A percentile compares a stretch with the other conserved stretches of the same genome.
phyloP scores from a whole-genome alignment of 53 echinoderm and acorn worm species.

The Arbacia lixula region DNA sequence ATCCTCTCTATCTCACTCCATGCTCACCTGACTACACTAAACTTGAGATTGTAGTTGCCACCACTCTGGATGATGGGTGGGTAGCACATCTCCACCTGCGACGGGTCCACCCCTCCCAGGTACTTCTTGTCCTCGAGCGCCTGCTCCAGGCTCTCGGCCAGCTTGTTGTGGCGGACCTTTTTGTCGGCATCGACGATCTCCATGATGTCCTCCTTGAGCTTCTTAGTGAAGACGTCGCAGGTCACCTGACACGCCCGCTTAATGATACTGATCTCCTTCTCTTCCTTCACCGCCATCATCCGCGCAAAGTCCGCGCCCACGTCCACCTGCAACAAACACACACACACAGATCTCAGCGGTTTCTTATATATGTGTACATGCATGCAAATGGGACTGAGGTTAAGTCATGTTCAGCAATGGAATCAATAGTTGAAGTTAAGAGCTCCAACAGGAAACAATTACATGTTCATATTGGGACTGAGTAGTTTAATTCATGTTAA shows the following conservation, averaged over 20 bases:
- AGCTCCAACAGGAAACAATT: neutral
- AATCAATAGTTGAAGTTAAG: too few species aligned
- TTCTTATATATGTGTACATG: neutral
- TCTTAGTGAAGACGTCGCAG: constrained; percentile 97
- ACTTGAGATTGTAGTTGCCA: constrained; percentile 98
- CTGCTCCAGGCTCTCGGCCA: constrained; percentile 89
- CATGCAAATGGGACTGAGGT: neutral
- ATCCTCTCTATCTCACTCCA: neutral
- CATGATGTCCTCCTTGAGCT: constrained; percentile 97
- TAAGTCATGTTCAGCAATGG: neutral
- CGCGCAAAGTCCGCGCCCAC: constrained; percentile 80
- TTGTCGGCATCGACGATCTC: constrained; percentile 97
- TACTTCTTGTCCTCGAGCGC: constrained; percentile 97
- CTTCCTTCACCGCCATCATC: constrained; percentile 96
- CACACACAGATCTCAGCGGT: neutral
- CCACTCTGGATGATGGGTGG: constrained; percentile 99
- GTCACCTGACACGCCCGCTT: constrained; percentile 96
- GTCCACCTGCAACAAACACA: constrained; percentile 64
- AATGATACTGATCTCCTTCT: constrained; percentile 87
- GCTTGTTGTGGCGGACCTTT: constrained; percentile 94
- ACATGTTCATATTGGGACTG: too few species aligned
- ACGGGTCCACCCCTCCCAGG: constrained; percentile 81
- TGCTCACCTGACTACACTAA: constrained; percentile 95
- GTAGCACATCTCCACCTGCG: constrained; percentile 91
- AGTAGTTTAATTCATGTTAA: too few species aligned